Percentiles rank a stretch among this genome's conserved stretches.
Evolutionary conservation across 1,140 invertebrate species (phyloP).

Genomic region (Drosophila gunungcola): DNA sequence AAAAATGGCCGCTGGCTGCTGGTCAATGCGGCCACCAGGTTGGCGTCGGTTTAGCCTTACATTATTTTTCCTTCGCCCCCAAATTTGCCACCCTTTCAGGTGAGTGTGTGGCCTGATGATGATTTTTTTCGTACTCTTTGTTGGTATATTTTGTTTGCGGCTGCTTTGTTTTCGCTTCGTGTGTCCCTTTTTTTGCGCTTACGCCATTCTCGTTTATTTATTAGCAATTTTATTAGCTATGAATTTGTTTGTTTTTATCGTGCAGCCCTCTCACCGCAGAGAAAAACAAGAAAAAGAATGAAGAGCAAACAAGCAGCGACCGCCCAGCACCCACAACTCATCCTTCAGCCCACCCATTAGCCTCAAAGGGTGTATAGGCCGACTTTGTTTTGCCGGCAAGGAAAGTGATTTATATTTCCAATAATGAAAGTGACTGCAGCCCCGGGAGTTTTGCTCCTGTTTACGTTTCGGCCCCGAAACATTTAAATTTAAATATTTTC

Average conservation of each 20-base stretch:
- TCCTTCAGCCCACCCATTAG: conserved; percentile 8
- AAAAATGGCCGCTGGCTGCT: conserved; percentile 75
- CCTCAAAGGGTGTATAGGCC: conserved; percentile 56
- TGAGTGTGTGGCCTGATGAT: conserved; percentile 33
- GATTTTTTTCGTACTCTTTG: conserved; percentile 34
- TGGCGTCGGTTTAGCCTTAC: conserved; percentile 65
- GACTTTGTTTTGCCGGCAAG: conserved; percentile 59
- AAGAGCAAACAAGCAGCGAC: conserved; percentile 45
- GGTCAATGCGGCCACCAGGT: conserved; percentile 78
- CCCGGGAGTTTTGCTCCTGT: conserved; percentile 28
- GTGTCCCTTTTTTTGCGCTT: conserved; percentile 78
- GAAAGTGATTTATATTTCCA: conserved; percentile 83
- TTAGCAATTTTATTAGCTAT: conserved; percentile 84
- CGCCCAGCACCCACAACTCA: not conserved
- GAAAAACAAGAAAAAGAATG: conserved; percentile 8
- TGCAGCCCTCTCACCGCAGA: conserved; percentile 57
- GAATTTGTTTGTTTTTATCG: conserved; percentile 84
- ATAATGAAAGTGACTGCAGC: conserved; percentile 79
- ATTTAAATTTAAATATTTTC: conserved; percentile 84
- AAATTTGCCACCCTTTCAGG: conserved; percentile 2
- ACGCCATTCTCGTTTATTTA: conserved; percentile 83
- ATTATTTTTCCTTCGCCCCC: conserved; percentile 46
- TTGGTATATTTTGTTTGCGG: conserved; percentile 57
- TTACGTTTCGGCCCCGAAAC: conserved; percentile 59
- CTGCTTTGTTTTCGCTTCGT: conserved; percentile 76